These are phyloP conservation scores for Sceloporus tristichus DNA, from an alignment of 2,113 vertebrate species.

Conservation along the genomic window DNA sequence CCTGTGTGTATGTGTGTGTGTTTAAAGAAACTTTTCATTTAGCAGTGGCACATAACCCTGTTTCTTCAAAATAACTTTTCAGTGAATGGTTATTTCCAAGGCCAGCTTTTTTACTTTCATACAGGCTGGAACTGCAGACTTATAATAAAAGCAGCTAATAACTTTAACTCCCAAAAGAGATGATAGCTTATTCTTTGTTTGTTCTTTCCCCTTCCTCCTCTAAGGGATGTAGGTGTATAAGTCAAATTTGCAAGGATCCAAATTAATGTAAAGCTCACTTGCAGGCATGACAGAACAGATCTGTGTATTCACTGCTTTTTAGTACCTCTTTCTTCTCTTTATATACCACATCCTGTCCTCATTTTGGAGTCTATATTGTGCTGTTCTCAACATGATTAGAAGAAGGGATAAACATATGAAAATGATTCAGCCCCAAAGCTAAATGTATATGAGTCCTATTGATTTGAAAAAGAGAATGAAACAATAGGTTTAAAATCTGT, in stretches of 20 bases:
- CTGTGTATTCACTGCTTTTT: constrained; percentile 33
- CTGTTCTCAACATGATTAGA: constrained; percentile 17
- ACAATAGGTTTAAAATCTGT: neutral
- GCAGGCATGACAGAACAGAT: neutral
- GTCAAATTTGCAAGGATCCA: constrained; percentile 35
- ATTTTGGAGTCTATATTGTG: neutral
- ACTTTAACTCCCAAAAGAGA: constrained; percentile 25
- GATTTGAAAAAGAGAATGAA: neutral
- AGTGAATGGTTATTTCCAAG: constrained; percentile 43
- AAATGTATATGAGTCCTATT: neutral
- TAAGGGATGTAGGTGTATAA: constrained; percentile 49
- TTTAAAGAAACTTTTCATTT: constrained; percentile 44
- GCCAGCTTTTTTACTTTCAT: constrained; percentile 60
- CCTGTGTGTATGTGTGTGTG: neutral
- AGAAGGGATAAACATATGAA: neutral
- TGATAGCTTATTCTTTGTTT: constrained; percentile 50
- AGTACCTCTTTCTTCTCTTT: constrained; percentile 11
- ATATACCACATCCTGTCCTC: neutral
- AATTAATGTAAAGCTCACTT: constrained; percentile 18
- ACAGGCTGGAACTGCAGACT: constrained; percentile 47
- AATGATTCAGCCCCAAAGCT: neutral
- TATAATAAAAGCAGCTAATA: constrained; percentile 46
- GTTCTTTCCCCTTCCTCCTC: constrained; percentile 31
- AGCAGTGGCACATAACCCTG: constrained; percentile 28
- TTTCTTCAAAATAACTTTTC: constrained; percentile 60